phyloP scores from a whole-genome alignment of 2,113 vertebrate genomes.

The Cervus canadensis region DNA sequence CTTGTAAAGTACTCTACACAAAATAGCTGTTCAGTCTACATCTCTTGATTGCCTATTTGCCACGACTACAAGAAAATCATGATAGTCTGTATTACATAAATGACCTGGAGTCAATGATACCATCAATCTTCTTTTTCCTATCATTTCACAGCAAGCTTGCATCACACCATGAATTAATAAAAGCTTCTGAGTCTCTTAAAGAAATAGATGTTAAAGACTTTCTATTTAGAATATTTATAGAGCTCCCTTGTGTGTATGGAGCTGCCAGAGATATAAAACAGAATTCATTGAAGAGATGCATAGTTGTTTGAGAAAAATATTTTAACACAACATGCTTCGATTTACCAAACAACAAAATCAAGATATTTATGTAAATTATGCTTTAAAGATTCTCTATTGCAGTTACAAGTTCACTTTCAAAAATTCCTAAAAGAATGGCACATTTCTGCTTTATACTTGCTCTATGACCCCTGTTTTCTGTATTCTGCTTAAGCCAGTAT shows the following conservation, averaged over 20 bases:
- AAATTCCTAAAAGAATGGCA: not conserved
- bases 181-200: not conserved
- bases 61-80: not conserved
- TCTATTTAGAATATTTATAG: constrained; percentile 20
- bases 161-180: constrained; percentile 30
- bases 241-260: not conserved
- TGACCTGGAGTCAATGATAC: not conserved
- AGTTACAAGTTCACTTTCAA: not conserved
- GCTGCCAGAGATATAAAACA: not conserved
- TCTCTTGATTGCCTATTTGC: not conserved
- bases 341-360: not conserved
- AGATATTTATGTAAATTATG: not conserved
- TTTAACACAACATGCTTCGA: not conserved
- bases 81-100: not conserved
- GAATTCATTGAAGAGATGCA: not conserved
- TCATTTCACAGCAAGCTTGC: not conserved
- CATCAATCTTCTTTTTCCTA: not conserved
- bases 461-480: not conserved
- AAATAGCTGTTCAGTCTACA: not conserved
- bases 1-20: not conserved
- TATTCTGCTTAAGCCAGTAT: not conserved
- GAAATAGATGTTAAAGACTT: not conserved
- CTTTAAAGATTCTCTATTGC: not conserved
- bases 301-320: not conserved
- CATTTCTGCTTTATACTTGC: too few relatives aligned